Base-by-base conservation (phyloP, 2,888 invertebrate genomes). In the Acleris sparsana region DNA sequence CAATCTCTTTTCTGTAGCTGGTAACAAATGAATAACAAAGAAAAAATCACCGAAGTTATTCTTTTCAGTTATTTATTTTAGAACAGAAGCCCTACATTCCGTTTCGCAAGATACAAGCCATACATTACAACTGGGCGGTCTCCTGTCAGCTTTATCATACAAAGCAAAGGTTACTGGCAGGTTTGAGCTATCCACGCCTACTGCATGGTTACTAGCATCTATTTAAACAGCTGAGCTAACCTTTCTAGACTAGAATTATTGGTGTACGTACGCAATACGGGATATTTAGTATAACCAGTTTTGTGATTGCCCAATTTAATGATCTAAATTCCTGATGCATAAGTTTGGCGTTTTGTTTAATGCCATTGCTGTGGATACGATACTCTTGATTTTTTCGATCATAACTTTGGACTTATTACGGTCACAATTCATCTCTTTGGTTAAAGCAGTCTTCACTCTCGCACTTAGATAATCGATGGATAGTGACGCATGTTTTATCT, bases 201-300 rank as follows among this genome's bases (percentile, higher is more conserved):
- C 49, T 29, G 18, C 48, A 43, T 39, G 39, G 39, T 39, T 39
- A 39, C 18, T 51, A 22, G 53, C 39, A 64, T 65, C 51, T 52
- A 57, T 56, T 63, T 61, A 55, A 60, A 65, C 60, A 65, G 33
- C 33, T 61, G 55, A 52, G 52, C 57, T 61, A 65, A 65, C 60
- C 65, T 65, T 65, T 61, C 65, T 65, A 55, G 51, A 51, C 53
- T 64, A 11, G 53, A 65, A 65, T 48, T 51, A 58, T 64, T 60
- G 18, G 43, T 51, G 20, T 29, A 33, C 18, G 17, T 43, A 20
- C 33, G 25, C 44, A 49, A 49, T 20, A 49, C 17, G 17, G 49
- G 46, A 46, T 46, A 17, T 46, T 39, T 46, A 17, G 17, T 46
- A 17, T 46, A 46, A 46, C 46, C 7, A 46, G 46, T 46, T 46